Conservation (phyloP, 2,888 invertebrate species). For the Eueremaeus valkanovi region DNA sequence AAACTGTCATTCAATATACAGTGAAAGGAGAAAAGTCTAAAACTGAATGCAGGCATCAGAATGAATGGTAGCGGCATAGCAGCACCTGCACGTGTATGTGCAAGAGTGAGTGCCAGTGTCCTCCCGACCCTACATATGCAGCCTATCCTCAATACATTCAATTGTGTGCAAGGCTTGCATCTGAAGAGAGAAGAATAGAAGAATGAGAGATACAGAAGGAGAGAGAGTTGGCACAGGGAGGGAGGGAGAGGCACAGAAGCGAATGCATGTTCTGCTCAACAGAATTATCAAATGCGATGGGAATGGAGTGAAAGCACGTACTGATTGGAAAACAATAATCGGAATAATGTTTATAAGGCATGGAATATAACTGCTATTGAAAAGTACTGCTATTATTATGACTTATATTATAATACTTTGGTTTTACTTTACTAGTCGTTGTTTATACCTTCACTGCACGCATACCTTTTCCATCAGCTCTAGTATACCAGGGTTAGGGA, state of each 20-base stretch:
- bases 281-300: not conserved
- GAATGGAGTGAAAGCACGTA: slow-evolving; percentile 6
- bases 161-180: not conserved
- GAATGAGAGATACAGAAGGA: not conserved
- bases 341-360: not conserved
- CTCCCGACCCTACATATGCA: not conserved
- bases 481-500: too few relatives aligned
- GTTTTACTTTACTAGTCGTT: not conserved
- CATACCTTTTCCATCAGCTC: not conserved
- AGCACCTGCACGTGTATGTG: not conserved
- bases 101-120: not conserved
- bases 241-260: not conserved
- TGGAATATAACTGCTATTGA: not conserved
- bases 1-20: not conserved
- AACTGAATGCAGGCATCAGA: too few relatives aligned
- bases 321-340: slow-evolving; percentile 27
- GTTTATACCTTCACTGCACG: not conserved
- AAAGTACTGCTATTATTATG: not conserved
- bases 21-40: too few relatives aligned
- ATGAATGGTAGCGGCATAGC: not conserved
- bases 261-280: not conserved
- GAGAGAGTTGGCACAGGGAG: not conserved
- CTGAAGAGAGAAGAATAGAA: not conserved
- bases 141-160: not conserved
- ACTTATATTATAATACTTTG: not conserved